Conservation (phyloP, 2,888 invertebrate species). For the Acanthosepion lycidas region DNA sequence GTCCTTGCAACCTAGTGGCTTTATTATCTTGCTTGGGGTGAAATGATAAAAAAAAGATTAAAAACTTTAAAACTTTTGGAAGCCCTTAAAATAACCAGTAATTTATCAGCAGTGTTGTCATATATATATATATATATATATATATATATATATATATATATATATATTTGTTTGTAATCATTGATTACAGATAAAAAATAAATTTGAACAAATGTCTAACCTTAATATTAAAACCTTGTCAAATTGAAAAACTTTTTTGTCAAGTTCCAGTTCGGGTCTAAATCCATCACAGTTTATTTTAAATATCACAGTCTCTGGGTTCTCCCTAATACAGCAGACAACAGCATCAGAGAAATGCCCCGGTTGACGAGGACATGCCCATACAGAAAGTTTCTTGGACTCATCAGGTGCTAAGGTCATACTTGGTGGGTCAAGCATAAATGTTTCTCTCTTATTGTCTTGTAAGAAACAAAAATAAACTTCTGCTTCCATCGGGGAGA, state of each 20-base stretch:
- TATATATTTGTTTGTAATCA: too few species aligned
- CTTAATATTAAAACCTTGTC: constrained; percentile 75
- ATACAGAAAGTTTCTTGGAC: constrained; percentile 70
- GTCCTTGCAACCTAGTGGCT: too few species aligned
- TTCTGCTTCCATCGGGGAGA: constrained; percentile 74
- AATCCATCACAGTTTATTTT: constrained; percentile 73
- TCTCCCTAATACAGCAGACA: constrained; percentile 75
- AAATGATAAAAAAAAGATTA: too few species aligned
- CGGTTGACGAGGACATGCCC: constrained; percentile 74
- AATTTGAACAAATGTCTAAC: constrained; percentile 55
- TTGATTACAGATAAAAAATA: too few species aligned
- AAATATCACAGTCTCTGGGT: constrained; percentile 75
- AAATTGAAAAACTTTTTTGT: constrained; percentile 74
- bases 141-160: too few species aligned
- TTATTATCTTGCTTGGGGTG: too few species aligned
- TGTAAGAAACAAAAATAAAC: constrained; percentile 74
- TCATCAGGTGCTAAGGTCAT: constrained; percentile 74
- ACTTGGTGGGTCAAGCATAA: constrained; percentile 73
- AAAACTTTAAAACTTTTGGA: too few species aligned
- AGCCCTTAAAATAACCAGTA: too few species aligned
- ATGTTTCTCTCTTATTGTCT: constrained; percentile 74
- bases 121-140: too few species aligned
- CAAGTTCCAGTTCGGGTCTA: constrained; percentile 73
- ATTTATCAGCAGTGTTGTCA: too few species aligned
- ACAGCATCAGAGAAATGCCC: constrained; percentile 73